Evolutionary conservation across 2,113 vertebrate genomes (phyloP).

Genomic region (Silurus glanis): DNA sequence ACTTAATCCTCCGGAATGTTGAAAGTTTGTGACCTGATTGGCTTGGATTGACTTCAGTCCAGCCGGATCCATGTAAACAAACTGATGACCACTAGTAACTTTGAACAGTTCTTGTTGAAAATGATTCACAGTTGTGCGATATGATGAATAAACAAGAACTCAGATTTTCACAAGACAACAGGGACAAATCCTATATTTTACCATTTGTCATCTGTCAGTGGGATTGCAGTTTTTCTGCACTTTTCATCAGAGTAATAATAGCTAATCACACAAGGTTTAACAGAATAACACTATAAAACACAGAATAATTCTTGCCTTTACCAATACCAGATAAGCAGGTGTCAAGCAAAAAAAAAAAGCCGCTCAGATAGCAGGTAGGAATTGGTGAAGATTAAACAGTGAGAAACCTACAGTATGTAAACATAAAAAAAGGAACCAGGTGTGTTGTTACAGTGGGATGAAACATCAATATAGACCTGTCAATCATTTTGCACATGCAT

Average conservation of each 20-base stretch:
- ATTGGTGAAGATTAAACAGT: neutral
- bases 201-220: neutral
- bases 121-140: too few relatives aligned
- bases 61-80: neutral
- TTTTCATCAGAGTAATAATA: neutral
- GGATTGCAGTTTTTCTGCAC: neutral
- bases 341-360: neutral
- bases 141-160: neutral
- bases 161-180: neutral
- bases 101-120: neutral
- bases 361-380: neutral
- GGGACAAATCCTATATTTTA: neutral
- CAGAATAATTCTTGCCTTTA: neutral
- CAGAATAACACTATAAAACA: too few relatives aligned
- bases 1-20: too few relatives aligned
- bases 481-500: neutral
- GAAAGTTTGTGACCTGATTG: too few relatives aligned
- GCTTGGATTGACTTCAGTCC: too few relatives aligned
- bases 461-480: neutral
- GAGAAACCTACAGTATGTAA: neutral
- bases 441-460: neutral
- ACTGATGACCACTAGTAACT: neutral
- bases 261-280: neutral
- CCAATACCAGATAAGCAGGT: neutral
- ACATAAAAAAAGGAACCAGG: neutral